Base-by-base conservation (phyloP, 2,113 vertebrate species). In the Paradisaea rubra region DNA sequence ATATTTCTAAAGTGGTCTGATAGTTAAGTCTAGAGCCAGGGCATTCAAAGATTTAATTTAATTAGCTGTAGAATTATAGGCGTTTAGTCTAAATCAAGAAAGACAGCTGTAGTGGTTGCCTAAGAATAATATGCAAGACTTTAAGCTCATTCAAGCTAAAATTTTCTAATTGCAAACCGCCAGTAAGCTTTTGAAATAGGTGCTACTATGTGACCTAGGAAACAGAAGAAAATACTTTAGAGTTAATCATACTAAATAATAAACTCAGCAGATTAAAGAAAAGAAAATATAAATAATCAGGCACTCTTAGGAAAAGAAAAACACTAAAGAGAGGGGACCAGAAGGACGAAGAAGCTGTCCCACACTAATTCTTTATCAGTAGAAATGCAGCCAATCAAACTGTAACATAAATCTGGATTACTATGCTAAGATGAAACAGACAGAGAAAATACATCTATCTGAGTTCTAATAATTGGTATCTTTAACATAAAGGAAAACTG, bases 21-120 rank as follows among this genome's bases (percentile, higher is more conserved):
- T 94, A 84, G 73, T 80, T 91, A 91, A 92, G 47, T 79, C 82
- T 88, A 93, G 88, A 93, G 82, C 81, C 45, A 86, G 69, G 41
- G 33, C 45, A 78, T 88, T 91, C 47, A 90, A 71, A 91, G 57
- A 83, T 86, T 90, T 95, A 92, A 94, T 94, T 97, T 86, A 90
- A 84, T 97, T 95, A 94, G 60, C 56, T 81, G 64, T 69, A 88
- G 60, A 95, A 96, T 96, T 94, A 93, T 76, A 94, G 33, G 12
- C 47, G 2, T 88, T 94, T 89, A 95, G 37, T 76, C 28, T 94
- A 89, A 93, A 95, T 90, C 60, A 91, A 82, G 74, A 94, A 85
- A 93, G 86, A 70, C 72, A 88, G 79, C 41, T 68, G 37, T 88
- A 91, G 53, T 84, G 81, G 52, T 63, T 95, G 57, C 69, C 49